A percentile compares a stretch with the other conserved stretches of the same genome.
phyloP scores from a whole-genome alignment of 2,888 invertebrate species.

The Capitulum mitella region DNA sequence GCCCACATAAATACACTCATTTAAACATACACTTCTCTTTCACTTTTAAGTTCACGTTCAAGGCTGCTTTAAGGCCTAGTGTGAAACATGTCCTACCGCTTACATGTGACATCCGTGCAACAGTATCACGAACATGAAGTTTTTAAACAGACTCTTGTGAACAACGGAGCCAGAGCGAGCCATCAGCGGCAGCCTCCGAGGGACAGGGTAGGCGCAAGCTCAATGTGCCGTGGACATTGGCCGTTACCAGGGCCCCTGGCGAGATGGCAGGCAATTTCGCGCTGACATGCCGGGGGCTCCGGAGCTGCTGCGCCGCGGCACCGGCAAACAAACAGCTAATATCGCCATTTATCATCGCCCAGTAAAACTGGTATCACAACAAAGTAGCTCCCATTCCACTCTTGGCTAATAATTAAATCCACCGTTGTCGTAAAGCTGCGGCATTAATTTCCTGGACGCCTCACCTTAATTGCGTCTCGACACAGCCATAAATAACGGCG shows the following conservation, averaged over 20 bases:
- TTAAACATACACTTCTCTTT: too few species aligned
- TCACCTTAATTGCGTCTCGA: conserved; percentile 18
- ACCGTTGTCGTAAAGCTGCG: conserved; percentile 11
- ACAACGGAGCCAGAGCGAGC: neutral
- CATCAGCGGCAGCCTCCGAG: neutral
- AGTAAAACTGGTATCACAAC: conserved; percentile 6
- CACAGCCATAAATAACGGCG: conserved; percentile 4
- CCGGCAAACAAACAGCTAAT: conserved; percentile 20
- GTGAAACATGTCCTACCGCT: too few species aligned
- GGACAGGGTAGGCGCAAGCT: neutral
- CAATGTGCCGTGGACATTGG: neutral
- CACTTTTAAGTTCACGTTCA: too few species aligned
- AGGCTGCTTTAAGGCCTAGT: too few species aligned
- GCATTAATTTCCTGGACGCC: conserved; percentile 22
- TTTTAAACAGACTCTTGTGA: too few species aligned
- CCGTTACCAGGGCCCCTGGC: neutral
- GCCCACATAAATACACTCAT: too few species aligned
- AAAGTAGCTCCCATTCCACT: conserved; percentile 15
- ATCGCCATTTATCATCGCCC: neutral
- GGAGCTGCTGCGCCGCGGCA: neutral
- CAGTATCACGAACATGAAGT: too few species aligned
- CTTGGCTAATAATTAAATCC: conserved; percentile 24
- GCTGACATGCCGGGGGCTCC: neutral
- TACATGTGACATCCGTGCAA: too few species aligned
- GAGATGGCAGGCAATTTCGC: neutral